Conservation (phyloP, 2,888 invertebrate species). For the Agonopterix heracliana region DNA sequence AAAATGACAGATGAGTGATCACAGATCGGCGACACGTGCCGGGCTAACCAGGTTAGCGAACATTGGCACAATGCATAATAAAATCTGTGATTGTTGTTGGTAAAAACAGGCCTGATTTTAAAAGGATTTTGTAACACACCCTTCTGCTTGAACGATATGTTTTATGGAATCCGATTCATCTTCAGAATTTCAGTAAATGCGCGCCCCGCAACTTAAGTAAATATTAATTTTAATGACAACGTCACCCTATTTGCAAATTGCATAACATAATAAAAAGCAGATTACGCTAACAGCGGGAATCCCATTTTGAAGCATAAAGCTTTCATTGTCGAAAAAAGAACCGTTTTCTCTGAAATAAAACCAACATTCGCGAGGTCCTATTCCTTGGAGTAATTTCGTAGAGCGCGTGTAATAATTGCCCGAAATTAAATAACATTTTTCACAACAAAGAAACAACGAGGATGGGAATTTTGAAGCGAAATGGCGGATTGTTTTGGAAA, state of each 20-base stretch:
- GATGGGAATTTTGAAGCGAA: conserved; percentile 54
- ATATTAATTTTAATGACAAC: too few species aligned
- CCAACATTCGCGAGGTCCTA: conserved; percentile 55
- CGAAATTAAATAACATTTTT: conserved; percentile 72
- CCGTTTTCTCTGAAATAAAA: conserved; percentile 50
- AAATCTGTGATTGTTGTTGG: background rate
- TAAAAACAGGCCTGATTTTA: background rate
- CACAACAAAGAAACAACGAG: conserved; percentile 65
- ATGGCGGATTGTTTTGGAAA: conserved; percentile 48
- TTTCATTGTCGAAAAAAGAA: conserved; percentile 55
- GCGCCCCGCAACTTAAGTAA: too few species aligned
- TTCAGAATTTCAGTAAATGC: too few species aligned
- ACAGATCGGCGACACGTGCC: conserved; percentile 12
- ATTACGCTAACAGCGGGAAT: conserved; percentile 57
- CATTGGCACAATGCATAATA: conserved; percentile 8
- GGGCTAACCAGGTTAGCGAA: conserved; percentile 19
- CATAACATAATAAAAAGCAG: conserved; percentile 46
- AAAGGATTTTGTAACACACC: too few species aligned
- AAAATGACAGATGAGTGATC: conserved; percentile 20
- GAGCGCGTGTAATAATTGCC: conserved; percentile 73
- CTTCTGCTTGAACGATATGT: too few species aligned
- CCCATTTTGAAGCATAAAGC: conserved; percentile 57
- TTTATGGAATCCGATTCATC: too few species aligned
- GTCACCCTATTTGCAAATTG: conserved; percentile 30
- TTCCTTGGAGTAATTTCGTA: conserved; percentile 73